These are phyloP conservation scores for Temnothorax rugatulus DNA, from an alignment of 2,888 invertebrate genomes.

Conservation along the genomic window DNA sequence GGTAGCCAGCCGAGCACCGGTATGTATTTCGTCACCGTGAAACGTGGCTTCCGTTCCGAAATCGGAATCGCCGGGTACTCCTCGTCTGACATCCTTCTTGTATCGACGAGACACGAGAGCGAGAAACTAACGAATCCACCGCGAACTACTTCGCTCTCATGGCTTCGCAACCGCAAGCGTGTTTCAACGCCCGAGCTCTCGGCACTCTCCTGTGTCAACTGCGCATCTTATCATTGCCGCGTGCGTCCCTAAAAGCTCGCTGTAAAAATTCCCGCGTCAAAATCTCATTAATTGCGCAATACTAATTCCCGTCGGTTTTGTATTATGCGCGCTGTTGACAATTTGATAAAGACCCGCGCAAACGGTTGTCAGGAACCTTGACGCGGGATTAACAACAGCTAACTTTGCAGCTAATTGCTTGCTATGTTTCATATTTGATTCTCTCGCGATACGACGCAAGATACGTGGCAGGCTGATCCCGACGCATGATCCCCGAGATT, in stretches of 20 bases:
- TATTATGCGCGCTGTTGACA: conserved; percentile 59
- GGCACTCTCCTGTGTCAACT: background rate
- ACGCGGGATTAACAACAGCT: conserved; percentile 25
- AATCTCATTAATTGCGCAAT: background rate
- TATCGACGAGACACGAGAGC: background rate
- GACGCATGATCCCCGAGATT: background rate
- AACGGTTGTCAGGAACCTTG: conserved; percentile 43
- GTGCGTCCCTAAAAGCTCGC: conserved; percentile 57
- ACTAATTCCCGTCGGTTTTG: background rate
- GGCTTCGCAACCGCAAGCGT: background rate
- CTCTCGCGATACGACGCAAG: background rate
- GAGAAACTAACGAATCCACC: background rate
- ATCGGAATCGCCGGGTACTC: conserved; percentile 8
- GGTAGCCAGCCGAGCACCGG: conserved; percentile 90
- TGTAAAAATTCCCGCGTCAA: conserved; percentile 57
- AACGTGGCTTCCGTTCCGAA: conserved; percentile 12
- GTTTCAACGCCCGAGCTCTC: background rate
- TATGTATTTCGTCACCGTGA: conserved; percentile 82
- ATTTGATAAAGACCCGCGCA: conserved; percentile 61
- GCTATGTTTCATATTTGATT: background rate
- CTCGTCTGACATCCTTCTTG: conserved; percentile 36
- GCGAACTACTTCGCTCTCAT: background rate
- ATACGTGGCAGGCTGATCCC: background rate
- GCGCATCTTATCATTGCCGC: conserved; percentile 59
- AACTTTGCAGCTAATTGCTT: background rate